These are phyloP conservation scores for Oxytorus armatus DNA, from an alignment of 2,888 invertebrate species.

Conservation along the genomic window DNA sequence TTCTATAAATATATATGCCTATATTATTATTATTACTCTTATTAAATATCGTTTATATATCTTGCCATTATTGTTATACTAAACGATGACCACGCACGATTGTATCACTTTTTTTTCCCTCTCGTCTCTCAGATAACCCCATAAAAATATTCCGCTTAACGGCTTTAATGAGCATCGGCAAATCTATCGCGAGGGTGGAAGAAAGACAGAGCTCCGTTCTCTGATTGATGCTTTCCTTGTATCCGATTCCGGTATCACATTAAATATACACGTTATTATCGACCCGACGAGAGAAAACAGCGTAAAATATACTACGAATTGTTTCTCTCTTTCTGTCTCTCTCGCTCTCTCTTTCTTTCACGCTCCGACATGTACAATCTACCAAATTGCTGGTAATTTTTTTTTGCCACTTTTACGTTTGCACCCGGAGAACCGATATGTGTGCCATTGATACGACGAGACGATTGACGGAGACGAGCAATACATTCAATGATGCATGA, in stretches of 20 bases:
- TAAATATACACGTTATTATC: conserved; percentile 38
- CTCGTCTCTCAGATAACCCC: conserved; percentile 68
- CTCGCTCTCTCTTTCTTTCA: background rate
- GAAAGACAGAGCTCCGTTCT: conserved; percentile 6
- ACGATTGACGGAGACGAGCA: conserved; percentile 27
- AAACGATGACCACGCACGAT: conserved; percentile 18
- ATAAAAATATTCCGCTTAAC: conserved; percentile 76
- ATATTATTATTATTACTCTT: no score
- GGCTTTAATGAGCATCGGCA: conserved; percentile 38
- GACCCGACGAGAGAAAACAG: conserved; percentile 13
- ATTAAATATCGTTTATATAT: no score
- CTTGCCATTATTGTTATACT: no score
- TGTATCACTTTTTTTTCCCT: conserved; percentile 25
- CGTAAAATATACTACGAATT: conserved; percentile 22
- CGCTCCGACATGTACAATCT: no score
- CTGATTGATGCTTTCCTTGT: conserved; percentile 78
- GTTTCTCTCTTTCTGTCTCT: conserved; percentile 8
- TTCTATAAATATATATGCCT: no score
- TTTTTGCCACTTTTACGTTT: conserved; percentile 7
- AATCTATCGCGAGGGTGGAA: conserved; percentile 15
- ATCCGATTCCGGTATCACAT: conserved; percentile 78
- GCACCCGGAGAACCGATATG: conserved; percentile 36
- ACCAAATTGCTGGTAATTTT: background rate
- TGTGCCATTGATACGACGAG: conserved; percentile 58
- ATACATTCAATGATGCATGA: background rate